Conservation (phyloP, 2,888 invertebrate species). For the Microctonus hyperodae region DNA sequence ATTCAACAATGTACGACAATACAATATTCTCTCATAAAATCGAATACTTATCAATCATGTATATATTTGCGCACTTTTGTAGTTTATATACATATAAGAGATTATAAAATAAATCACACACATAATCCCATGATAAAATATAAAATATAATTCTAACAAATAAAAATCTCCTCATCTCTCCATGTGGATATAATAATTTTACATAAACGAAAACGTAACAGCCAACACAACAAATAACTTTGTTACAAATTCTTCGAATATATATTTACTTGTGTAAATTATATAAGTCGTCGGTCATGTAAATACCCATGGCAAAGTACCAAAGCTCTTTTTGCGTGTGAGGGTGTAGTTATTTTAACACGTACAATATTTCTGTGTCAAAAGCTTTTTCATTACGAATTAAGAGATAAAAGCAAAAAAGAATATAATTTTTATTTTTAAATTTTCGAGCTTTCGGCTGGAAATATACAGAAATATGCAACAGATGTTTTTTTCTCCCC, state of each 20-base stretch:
- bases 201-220: not conserved
- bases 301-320: conserved; percentile 8
- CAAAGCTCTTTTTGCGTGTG: not conserved
- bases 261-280: not conserved
- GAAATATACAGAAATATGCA: not conserved
- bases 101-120: too few relatives aligned
- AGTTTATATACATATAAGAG: too few relatives aligned
- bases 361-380: not conserved
- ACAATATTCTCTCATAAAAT: not conserved
- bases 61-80: too few relatives aligned
- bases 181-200: not conserved
- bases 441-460: too few relatives aligned
- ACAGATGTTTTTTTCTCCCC: not conserved
- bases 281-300: too few relatives aligned
- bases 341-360: conserved; percentile 7
- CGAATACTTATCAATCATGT: too few relatives aligned
- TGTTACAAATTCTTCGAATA: not conserved
- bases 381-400: too few relatives aligned
- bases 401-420: not conserved
- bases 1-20: not conserved
- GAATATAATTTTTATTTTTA: too few relatives aligned
- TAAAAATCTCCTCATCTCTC: conserved; percentile 8
- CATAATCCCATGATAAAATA: too few relatives aligned
- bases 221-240: too few relatives aligned
- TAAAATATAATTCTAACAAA: too few relatives aligned